A percentile compares a stretch with the other conserved stretches of the same genome.
Evolutionary conservation across 2,888 invertebrate genomes (phyloP).

Genomic region (Catocala nupta): DNA sequence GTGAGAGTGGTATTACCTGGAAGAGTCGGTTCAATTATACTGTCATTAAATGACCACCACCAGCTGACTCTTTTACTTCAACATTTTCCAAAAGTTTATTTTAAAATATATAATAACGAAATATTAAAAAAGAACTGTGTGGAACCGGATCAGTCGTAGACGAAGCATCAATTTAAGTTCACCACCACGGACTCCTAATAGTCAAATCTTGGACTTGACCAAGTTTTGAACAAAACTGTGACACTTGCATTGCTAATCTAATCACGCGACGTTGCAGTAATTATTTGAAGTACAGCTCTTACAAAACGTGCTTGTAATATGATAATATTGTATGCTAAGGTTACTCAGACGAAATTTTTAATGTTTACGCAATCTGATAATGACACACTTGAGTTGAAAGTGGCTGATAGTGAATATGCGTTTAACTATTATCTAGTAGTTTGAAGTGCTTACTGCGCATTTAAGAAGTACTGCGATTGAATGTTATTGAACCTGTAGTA

Average conservation of each 20-base stretch:
- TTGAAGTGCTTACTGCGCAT: not conserved
- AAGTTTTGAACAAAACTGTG: conserved; percentile 9
- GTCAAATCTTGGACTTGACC: conserved; percentile 24
- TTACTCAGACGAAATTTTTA: conserved; percentile 18
- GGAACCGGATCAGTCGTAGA: no score
- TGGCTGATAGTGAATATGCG: conserved; percentile 16
- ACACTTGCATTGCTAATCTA: conserved; percentile 17
- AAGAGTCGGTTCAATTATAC: no score
- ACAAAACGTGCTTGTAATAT: conserved; percentile 6
- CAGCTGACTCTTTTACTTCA: no score
- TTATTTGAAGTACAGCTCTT: conserved; percentile 13
- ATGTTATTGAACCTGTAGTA: no score
- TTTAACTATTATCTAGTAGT: conserved; percentile 8
- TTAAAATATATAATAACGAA: not conserved
- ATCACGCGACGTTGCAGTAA: conserved; percentile 15
- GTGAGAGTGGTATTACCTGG: no score
- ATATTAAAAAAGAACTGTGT: no score
- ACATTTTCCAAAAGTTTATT: no score
- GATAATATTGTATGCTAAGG: conserved; percentile 16
- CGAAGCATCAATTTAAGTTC: no score
- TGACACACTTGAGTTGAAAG: conserved; percentile 46
- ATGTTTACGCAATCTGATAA: conserved; percentile 31
- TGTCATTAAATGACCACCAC: no score
- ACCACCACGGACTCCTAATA: conserved; percentile 5
- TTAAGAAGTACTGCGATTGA: not conserved